These are phyloP conservation scores for Adelges cooleyi DNA, from an alignment of 1,140 invertebrate genomes.

Conservation along the genomic window DNA sequence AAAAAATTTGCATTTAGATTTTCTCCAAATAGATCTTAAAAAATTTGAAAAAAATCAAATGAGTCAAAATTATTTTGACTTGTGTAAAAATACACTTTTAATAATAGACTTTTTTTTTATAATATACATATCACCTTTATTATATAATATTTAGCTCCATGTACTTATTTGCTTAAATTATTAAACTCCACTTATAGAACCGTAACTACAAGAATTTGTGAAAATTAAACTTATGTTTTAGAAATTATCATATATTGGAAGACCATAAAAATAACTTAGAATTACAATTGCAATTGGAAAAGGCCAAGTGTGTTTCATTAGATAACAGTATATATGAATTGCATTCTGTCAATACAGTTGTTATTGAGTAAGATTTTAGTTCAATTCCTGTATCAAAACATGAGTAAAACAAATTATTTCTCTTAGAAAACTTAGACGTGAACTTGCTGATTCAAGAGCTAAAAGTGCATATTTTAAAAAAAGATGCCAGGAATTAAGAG, in stretches of 20 bases:
- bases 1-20: too few species aligned
- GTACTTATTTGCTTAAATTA: not conserved
- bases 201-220: too few species aligned
- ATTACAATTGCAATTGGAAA: not conserved
- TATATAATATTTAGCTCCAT: not conserved
- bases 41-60: too few species aligned
- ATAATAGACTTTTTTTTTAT: not conserved
- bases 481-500: not conserved
- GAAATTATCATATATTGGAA: not conserved
- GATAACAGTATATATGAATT: not conserved
- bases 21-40: too few species aligned
- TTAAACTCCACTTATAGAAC: too few species aligned
- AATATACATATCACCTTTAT: not conserved
- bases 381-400: too few species aligned
- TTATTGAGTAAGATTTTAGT: not conserved
- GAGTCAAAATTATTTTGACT: too few species aligned
- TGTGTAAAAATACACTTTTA: too few species aligned
- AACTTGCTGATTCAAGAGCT: slow-evolving; percentile 12
- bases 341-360: not conserved
- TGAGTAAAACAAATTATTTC: too few species aligned
- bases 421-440: not conserved
- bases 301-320: not conserved
- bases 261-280: not conserved
- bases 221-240: not conserved
- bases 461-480: not conserved